Conservation (phyloP, 2,888 invertebrate genomes). For the Parapristionchus giblindavisi region DNA sequence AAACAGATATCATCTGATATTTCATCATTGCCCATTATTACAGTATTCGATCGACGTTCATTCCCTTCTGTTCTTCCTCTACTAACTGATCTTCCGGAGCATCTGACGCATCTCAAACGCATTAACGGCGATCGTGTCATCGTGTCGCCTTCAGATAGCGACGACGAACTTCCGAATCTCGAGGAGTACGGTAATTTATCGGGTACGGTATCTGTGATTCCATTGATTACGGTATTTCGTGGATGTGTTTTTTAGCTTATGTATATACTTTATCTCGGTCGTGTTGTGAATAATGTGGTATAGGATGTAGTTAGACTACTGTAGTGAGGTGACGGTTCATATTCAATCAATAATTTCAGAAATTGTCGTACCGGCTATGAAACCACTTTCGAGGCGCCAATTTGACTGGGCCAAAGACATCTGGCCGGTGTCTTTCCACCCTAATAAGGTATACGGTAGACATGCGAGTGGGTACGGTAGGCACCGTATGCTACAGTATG, state of each 20-base stretch:
- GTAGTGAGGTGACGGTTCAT: too few relatives aligned
- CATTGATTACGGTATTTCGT: neutral
- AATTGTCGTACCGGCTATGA: constrained; percentile 1
- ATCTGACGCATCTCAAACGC: constrained; percentile 23
- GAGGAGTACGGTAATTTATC: constrained; percentile 30
- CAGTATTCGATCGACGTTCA: constrained; percentile 2
- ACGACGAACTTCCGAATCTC: constrained; percentile 27
- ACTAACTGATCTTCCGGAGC: constrained; percentile 28
- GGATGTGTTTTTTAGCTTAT: neutral
- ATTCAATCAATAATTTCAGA: too few relatives aligned
- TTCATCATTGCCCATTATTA: too few relatives aligned
- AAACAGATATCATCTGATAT: too few relatives aligned
- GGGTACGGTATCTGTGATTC: constrained; percentile 6
- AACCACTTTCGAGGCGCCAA: constrained; percentile 29
- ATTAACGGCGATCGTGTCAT: constrained; percentile 22
- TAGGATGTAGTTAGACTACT: too few relatives aligned
- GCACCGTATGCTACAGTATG: too few relatives aligned
- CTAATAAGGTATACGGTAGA: constrained; percentile 37
- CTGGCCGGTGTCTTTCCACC: constrained; percentile 32
- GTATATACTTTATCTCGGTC: neutral
- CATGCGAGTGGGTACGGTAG: too few relatives aligned
- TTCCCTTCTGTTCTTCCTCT: constrained; percentile 24
- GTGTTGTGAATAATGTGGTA: too few relatives aligned
- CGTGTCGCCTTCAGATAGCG: constrained; percentile 6
- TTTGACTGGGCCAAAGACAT: constrained; percentile 34